Percentiles rank a stretch among this genome's conserved stretches.
These are phyloP conservation scores for Drosophila trichaetosa DNA, from an alignment of 2,888 invertebrate genomes.

Conservation along the genomic window DNA sequence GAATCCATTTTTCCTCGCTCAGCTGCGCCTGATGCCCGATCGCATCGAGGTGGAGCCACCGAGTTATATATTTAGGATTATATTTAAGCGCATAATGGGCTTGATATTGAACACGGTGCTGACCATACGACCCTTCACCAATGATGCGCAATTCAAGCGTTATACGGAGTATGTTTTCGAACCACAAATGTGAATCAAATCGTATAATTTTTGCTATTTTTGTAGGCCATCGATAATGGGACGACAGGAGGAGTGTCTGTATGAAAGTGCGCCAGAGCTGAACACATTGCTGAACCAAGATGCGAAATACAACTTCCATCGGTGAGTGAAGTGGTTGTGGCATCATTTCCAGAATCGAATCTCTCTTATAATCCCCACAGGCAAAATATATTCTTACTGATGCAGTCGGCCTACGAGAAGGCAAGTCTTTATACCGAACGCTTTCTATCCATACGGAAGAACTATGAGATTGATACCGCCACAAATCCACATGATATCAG, in stretches of 20 bases:
- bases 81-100: slow-evolving; percentile 77
- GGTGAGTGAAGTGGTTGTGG: slow-evolving; percentile 54
- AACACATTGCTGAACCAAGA: slow-evolving; percentile 90
- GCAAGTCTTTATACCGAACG: slow-evolving; percentile 88
- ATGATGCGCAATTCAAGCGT: slow-evolving; percentile 89
- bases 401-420: slow-evolving; percentile 88
- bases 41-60: slow-evolving; percentile 86
- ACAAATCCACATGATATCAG: slow-evolving; percentile 88
- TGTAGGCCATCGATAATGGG: slow-evolving; percentile 92
- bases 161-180: slow-evolving; percentile 88
- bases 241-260: slow-evolving; percentile 91
- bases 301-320: slow-evolving; percentile 72
- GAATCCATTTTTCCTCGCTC: slow-evolving; percentile 86
- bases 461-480: slow-evolving; percentile 89
- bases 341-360: background rate
- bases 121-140: slow-evolving; percentile 89
- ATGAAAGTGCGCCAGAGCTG: slow-evolving; percentile 90
- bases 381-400: slow-evolving; percentile 86
- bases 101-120: slow-evolving; percentile 87
- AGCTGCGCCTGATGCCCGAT: slow-evolving; percentile 87
- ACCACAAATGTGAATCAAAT: background rate
- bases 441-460: slow-evolving; percentile 88
- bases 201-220: background rate
- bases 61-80: slow-evolving; percentile 82
- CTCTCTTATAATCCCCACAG: slow-evolving; percentile 44